Percentiles rank a stretch among this genome's conserved stretches.
phyloP scores from a whole-genome alignment of 2,797 vertebrate species.

The Pseudochirops cupreus region DNA sequence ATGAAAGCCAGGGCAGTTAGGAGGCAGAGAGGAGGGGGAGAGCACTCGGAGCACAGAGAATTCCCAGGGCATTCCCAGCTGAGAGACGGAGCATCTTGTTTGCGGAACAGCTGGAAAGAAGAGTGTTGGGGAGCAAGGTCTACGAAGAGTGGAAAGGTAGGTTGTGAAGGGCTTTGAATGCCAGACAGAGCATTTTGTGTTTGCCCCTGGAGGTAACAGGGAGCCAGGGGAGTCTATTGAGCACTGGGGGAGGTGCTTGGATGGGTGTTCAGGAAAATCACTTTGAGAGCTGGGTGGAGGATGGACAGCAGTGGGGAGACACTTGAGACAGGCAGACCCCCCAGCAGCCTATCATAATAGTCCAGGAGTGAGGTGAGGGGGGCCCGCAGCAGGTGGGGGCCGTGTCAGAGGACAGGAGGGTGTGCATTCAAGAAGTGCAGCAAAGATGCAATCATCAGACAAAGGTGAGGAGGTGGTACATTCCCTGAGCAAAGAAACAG shows the following conservation, averaged over 20 bases:
- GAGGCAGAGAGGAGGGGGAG: neutral
- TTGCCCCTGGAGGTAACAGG: neutral
- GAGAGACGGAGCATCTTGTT: neutral
- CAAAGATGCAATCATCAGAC: neutral
- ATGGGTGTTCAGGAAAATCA: neutral
- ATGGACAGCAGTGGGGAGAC: too few relatives aligned
- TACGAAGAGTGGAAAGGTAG: neutral
- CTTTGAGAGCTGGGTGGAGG: neutral
- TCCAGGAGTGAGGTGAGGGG: neutral
- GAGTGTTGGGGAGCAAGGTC: neutral
- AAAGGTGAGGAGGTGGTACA: neutral
- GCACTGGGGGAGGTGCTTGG: neutral
- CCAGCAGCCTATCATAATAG: neutral
- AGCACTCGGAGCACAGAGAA: neutral
- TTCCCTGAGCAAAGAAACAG: neutral
- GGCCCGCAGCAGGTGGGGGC: neutral
- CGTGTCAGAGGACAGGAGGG: neutral
- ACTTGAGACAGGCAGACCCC: neutral
- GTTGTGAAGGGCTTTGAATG: neutral
- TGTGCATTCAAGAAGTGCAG: neutral
- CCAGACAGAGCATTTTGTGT: neutral
- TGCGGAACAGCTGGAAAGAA: neutral
- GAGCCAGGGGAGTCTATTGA: neutral
- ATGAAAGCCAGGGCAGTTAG: neutral
- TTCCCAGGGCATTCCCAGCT: neutral